phyloP scores from a whole-genome alignment of 30 jellyfish, hydroid and myxozoan species.

The Chironex yamaguchii region DNA sequence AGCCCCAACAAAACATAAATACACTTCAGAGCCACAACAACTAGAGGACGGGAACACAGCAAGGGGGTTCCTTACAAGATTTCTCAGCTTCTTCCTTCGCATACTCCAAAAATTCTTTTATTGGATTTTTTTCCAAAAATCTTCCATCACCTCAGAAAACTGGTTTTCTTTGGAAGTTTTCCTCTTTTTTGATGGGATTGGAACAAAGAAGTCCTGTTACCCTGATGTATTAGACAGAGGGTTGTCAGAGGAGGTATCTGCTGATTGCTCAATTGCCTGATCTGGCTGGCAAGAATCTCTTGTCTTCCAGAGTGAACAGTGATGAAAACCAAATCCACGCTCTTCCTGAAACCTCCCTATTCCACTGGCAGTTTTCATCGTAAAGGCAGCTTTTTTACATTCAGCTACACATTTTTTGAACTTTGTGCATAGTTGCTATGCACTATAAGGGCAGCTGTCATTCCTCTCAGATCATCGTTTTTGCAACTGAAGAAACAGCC shows the following conservation, averaged over 20 bases:
- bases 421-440: conserved; percentile 14
- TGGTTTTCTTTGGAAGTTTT: no score
- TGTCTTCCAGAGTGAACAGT: conserved; percentile 5
- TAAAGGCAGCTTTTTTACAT: conserved; percentile 54
- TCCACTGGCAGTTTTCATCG: conserved; percentile 38
- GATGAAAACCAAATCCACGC: conserved; percentile 2
- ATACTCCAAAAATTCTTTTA: conserved; percentile 31
- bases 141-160: no score
- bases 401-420: conserved; percentile 21
- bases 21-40: no score
- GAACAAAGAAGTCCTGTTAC: no score
- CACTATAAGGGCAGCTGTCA: conserved; percentile 8
- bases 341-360: conserved; percentile 32
- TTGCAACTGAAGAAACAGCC: background rate
- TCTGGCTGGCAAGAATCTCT: conserved; percentile 60
- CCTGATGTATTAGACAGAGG: no score
- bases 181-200: no score
- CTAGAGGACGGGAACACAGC: no score
- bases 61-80: conserved; percentile 12
- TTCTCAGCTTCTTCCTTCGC: conserved; percentile 58
- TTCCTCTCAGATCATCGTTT: conserved; percentile 27
- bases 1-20: no score
- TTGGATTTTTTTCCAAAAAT: conserved; percentile 45
- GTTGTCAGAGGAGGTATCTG: no score
- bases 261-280: conserved; percentile 58